Base-by-base conservation (phyloP, 1,140 invertebrate genomes). In the Cataglyphis hispanica region DNA sequence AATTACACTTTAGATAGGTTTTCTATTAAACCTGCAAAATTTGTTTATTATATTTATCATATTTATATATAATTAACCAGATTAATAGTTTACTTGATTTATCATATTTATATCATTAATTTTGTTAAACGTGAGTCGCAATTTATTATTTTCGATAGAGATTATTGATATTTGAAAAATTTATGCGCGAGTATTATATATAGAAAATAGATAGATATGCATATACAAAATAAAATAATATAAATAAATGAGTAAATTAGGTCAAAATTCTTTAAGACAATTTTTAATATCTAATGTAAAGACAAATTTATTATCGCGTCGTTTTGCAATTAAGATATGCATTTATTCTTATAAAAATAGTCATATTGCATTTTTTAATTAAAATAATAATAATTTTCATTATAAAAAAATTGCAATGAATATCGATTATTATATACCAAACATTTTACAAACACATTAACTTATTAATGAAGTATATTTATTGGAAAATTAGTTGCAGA, bases 1-100 rank as follows among this genome's bases (percentile, higher is more conserved):
- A 60, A 83, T 83, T 83, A 74, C 16, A 80, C 8, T 25, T 80
- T 80, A 72, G 34, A 40, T 70, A 27, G 11, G 19, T 40, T 43
- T 43, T 74, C 13, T 46, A 34, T 11, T 1, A 70, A 69, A 70
- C 0, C 16, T 27, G 19, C 16, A 40, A 31, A 31, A 56, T 80
- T 43, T 27, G 34, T 8, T 2, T 40, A 27, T 74, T 10, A 70
- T 25, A 11, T 60, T 13, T 25, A 11, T 60, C 7, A 19, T 1
- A 31, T 34, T 64, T 64, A 31, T 50, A 31, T 50, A 16, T 16
- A 53, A 61, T 63, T 43, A 16, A 43, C 11, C 16, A 53, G 22
- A 43, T 25, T 27, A 66, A 43, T 10, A 43, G 8, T 5, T 27
- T 69, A 27, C 19, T 43, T 25, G 6, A 40, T 43, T 67, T 25